Conservation (phyloP, 35 echinoderm and acorn worm species). For the Chiridota heheva region DNA sequence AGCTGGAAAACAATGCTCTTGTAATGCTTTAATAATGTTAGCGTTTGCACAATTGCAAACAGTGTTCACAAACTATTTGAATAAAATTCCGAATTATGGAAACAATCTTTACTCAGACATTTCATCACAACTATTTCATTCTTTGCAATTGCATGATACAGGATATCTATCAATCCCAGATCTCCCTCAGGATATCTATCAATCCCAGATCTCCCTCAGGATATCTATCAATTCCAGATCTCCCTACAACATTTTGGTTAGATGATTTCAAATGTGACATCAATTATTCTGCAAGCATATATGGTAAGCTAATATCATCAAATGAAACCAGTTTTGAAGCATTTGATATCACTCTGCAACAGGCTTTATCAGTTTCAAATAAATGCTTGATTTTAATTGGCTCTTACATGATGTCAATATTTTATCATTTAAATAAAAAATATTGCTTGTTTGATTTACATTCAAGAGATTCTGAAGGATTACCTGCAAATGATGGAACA, state of each 20-base stretch:
- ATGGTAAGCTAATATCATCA: neutral
- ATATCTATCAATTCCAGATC: neutral
- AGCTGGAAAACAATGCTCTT: conserved; percentile 36
- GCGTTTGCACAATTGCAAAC: neutral
- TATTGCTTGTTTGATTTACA: conserved; percentile 41
- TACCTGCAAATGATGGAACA: conserved; percentile 12
- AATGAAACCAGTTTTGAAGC: neutral
- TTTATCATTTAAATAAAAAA: neutral
- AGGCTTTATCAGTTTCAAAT: conserved; percentile 17
- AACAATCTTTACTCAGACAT: neutral
- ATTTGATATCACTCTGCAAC: neutral
- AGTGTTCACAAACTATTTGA: neutral
- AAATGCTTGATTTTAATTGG: conserved; percentile 2
- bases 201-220: no score
- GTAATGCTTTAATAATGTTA: conserved; percentile 20
- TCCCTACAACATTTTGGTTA: conserved; percentile 2
- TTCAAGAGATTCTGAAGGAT: conserved; percentile 10
- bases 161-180: no score
- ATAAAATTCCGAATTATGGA: conserved; percentile 7
- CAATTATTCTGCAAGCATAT: neutral
- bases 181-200: no score
- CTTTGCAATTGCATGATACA: neutral
- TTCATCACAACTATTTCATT: neutral
- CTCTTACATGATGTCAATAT: conserved; percentile 16
- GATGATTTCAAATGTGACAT: neutral